phyloP scores from a whole-genome alignment of 2,797 vertebrate species.

The Oryzias dopingdopingensis region DNA sequence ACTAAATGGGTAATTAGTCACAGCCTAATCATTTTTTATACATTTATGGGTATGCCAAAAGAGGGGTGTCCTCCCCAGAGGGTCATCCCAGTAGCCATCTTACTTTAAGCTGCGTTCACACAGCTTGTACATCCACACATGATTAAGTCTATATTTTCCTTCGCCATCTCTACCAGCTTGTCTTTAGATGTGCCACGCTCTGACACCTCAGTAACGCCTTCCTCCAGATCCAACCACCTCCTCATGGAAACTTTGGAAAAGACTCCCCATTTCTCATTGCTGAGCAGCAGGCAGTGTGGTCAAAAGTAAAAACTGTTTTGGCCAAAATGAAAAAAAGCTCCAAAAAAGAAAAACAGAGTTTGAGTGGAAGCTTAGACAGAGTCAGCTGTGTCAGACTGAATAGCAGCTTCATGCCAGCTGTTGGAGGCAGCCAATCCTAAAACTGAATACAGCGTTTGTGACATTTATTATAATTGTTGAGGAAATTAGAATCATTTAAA shows the following conservation, averaged over 20 bases:
- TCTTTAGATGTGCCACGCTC: constrained; percentile 45
- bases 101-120: constrained; percentile 40
- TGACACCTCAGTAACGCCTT: constrained; percentile 12
- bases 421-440: constrained; percentile 49
- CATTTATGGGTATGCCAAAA: constrained; percentile 76
- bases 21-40: constrained; percentile 82
- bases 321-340: constrained; percentile 9
- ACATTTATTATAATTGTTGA: constrained; percentile 55
- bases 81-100: constrained; percentile 55
- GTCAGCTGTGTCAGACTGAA: constrained; percentile 43
- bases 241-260: constrained; percentile 32
- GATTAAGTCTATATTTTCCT: constrained; percentile 38
- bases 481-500: constrained; percentile 59
- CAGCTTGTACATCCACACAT: constrained; percentile 26
- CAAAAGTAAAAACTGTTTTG: constrained; percentile 35
- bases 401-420: constrained; percentile 52
- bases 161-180: constrained; percentile 35
- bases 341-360: constrained; percentile 8
- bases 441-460: constrained; percentile 47
- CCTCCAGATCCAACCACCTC: constrained; percentile 30
- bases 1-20: constrained; percentile 85
- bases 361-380: constrained; percentile 27
- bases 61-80: constrained; percentile 54
- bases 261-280: constrained; percentile 28
- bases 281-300: constrained; percentile 16